These are phyloP conservation scores for Papilio elwesi DNA, from an alignment of 2,888 invertebrate genomes.

Conservation along the genomic window DNA sequence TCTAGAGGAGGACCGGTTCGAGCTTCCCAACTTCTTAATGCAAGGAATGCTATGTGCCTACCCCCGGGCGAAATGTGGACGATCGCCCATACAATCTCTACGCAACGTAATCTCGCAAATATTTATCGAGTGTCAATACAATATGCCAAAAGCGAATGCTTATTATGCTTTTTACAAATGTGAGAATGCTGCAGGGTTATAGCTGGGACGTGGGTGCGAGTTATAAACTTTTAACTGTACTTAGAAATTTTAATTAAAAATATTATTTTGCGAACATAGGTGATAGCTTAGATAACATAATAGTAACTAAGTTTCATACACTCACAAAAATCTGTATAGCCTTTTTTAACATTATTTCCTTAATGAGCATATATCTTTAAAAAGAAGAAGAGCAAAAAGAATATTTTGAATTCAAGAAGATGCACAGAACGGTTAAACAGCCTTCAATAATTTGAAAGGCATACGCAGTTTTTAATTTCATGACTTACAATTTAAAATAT, in stretches of 20 bases:
- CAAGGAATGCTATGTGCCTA: constrained; percentile 45
- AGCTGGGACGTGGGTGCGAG: constrained; percentile 40
- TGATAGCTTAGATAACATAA: too few species aligned
- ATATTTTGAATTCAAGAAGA: too few species aligned
- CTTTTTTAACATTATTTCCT: too few species aligned
- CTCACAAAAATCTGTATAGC: not conserved
- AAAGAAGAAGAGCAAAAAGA: too few species aligned
- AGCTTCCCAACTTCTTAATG: constrained; percentile 30
- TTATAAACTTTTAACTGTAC: constrained; percentile 12
- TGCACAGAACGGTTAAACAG: too few species aligned
- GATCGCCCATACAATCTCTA: constrained; percentile 67
- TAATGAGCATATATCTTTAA: too few species aligned
- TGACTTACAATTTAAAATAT: too few species aligned
- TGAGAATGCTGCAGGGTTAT: constrained; percentile 68
- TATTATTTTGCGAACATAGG: not conserved
- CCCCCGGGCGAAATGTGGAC: constrained; percentile 49
- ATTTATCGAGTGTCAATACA: constrained; percentile 83
- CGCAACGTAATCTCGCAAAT: constrained; percentile 72
- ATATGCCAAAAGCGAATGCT: constrained; percentile 80
- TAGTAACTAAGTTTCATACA: not conserved
- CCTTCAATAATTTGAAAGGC: too few species aligned
- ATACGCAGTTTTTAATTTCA: too few species aligned
- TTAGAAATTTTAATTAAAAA: not conserved
- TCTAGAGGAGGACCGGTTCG: constrained; percentile 31
- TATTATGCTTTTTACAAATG: constrained; percentile 83